Evolutionary conservation across 1,140 invertebrate species (phyloP).

Genomic region (Caenorhabditis tropicalis): DNA sequence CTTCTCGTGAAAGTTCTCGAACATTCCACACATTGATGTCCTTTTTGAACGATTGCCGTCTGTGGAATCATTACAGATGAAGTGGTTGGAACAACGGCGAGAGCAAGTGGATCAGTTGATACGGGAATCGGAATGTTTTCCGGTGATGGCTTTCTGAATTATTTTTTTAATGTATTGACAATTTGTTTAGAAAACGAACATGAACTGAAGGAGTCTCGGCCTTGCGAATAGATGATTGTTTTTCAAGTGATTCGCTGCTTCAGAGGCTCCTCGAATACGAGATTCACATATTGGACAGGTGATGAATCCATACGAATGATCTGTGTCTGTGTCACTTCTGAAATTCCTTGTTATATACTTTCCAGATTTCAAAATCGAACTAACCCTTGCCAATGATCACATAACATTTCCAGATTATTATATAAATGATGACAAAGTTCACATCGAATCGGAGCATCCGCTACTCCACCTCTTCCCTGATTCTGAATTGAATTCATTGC

Average conservation of each 20-base stretch:
- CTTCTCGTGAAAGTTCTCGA: not conserved
- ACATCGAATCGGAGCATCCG: not conserved
- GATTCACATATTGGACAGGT: slow-evolving; percentile 41
- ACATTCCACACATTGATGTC: not conserved
- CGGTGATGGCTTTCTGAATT: not conserved
- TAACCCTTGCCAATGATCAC: slow-evolving; percentile 29
- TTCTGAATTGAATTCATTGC: not conserved
- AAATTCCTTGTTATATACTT: too few species aligned
- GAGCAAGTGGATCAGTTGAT: not conserved
- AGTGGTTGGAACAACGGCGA: not conserved
- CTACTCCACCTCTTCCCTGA: not conserved
- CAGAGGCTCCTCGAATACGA: not conserved
- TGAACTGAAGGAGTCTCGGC: not conserved
- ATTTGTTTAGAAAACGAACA: too few species aligned
- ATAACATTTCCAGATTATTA: not conserved
- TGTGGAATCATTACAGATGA: not conserved
- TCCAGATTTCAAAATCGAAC: not conserved
- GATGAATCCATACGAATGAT: slow-evolving; percentile 36
- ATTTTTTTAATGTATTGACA: not conserved
- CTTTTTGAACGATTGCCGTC: not conserved
- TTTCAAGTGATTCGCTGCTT: slow-evolving; percentile 14
- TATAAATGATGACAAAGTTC: slow-evolving; percentile 32
- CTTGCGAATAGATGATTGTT: not conserved
- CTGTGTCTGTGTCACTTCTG: slow-evolving; percentile 24
- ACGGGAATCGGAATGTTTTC: not conserved